A percentile compares a stretch with the other conserved stretches of the same genome.
phyloP scores from a whole-genome alignment of 2,888 invertebrate genomes.

The Xanthostigma xanthostigma region DNA sequence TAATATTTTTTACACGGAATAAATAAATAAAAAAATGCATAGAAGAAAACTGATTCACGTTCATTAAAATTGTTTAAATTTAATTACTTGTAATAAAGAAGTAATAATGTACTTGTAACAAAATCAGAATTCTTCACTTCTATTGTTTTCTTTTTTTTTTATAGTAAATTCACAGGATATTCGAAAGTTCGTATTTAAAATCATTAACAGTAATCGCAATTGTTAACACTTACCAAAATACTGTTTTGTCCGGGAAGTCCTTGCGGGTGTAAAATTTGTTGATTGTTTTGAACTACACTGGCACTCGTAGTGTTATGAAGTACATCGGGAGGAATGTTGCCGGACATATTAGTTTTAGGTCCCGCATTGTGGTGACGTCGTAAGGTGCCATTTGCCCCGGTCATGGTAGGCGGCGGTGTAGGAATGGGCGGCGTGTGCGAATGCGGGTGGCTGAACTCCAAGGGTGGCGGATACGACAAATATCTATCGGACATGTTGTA shows the following conservation, averaged over 20 bases:
- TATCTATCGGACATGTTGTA: conserved; percentile 72
- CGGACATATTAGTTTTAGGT: conserved; percentile 11
- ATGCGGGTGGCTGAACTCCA: conserved; percentile 45
- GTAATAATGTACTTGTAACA: too few species aligned
- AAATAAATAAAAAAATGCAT: too few species aligned
- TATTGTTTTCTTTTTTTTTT: too few species aligned
- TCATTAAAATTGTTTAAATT: too few species aligned
- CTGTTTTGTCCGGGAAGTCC: conserved; percentile 24
- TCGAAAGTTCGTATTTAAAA: too few species aligned
- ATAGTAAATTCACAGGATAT: too few species aligned
- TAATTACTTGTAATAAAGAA: too few species aligned
- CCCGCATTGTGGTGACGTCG: conserved; percentile 22
- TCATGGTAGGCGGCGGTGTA: conserved; percentile 21
- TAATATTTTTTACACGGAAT: too few species aligned
- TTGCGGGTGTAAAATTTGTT: conserved; percentile 29
- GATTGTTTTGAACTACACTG: conserved; percentile 18
- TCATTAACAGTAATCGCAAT: too few species aligned
- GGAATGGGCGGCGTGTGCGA: conserved; percentile 33
- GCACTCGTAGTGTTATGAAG: conserved; percentile 26
- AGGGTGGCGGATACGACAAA: conserved; percentile 62
- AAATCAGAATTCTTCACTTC: too few species aligned
- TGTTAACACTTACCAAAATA: conserved; percentile 2
- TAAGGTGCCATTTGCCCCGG: conserved; percentile 25
- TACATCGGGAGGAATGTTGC: conserved; percentile 28
- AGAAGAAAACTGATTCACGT: too few species aligned